Percentiles rank a stretch among this genome's conserved stretches.
Evolutionary conservation across 1,140 invertebrate species (phyloP).

Genomic region (Pseudomyrmex sp.): DNA sequence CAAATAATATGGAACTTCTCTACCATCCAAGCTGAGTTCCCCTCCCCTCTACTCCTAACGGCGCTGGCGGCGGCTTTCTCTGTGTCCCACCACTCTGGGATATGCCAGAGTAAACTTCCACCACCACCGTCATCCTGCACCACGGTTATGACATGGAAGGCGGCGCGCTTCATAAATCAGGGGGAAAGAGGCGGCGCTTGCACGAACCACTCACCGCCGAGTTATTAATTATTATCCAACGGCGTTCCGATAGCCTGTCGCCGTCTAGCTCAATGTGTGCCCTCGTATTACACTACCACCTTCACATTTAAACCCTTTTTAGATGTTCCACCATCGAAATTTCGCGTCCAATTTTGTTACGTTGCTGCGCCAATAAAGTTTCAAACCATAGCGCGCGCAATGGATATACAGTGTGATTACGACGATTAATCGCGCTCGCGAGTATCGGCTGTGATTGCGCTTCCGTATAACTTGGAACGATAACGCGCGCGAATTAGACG

Average conservation of each 20-base stretch:
- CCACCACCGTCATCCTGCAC: slow-evolving; percentile 36
- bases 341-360: slow-evolving; percentile 10
- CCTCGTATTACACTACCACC: slow-evolving; percentile 15
- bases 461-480: slow-evolving; percentile 17
- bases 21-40: slow-evolving; percentile 11
- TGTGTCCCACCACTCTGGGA: slow-evolving; percentile 55
- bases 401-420: slow-evolving; percentile 16
- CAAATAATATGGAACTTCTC: slow-evolving; percentile 64
- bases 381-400: slow-evolving; percentile 5
- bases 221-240: slow-evolving; percentile 85
- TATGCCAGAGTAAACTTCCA: slow-evolving; percentile 9
- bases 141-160: slow-evolving; percentile 84
- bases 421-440: slow-evolving; percentile 20
- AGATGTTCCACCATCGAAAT: slow-evolving; percentile 31
- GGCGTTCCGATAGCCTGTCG: slow-evolving; percentile 33
- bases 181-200: slow-evolving; percentile 79
- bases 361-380: neutral
- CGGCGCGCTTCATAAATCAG: slow-evolving; percentile 85
- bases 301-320: slow-evolving; percentile 28
- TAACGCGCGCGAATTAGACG: neutral
- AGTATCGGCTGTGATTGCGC: neutral
- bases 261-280: slow-evolving; percentile 12
- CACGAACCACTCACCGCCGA: slow-evolving; percentile 82
- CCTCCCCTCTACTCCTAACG: slow-evolving; percentile 14
- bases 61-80: slow-evolving; percentile 37